These are phyloP conservation scores for Carposina sasakii DNA, from an alignment of 1,140 invertebrate genomes.

Conservation along the genomic window DNA sequence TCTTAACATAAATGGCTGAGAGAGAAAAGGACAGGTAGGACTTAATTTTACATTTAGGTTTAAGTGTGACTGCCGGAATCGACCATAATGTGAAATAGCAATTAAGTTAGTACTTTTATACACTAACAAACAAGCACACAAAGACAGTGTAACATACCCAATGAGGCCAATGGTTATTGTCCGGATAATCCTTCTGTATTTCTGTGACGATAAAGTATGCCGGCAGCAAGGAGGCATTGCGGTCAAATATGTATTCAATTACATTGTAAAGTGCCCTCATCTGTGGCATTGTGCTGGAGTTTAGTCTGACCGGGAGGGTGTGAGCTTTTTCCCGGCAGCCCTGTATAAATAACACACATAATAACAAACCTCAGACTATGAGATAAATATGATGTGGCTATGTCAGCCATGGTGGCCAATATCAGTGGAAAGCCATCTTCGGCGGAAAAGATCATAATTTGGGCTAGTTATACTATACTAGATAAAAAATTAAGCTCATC, in stretches of 20 bases:
- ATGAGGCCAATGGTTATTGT: conserved; percentile 88
- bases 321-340: conserved; percentile 90
- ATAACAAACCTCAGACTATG: conserved; percentile 6
- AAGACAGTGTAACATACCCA: conserved; percentile 78
- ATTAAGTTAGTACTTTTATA: too few relatives aligned
- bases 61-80: too few relatives aligned
- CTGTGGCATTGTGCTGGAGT: conserved; percentile 86
- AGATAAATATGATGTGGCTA: too few relatives aligned
- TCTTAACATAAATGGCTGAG: too few relatives aligned
- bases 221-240: conserved; percentile 92
- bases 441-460: too few relatives aligned
- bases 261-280: conserved; percentile 86
- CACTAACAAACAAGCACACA: background rate
- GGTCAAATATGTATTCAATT: conserved; percentile 91
- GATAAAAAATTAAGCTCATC: too few relatives aligned
- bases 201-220: conserved; percentile 97
- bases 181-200: conserved; percentile 89
- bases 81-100: too few relatives aligned
- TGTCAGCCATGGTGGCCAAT: too few relatives aligned
- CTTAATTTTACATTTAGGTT: too few relatives aligned
- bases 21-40: too few relatives aligned
- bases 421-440: too few relatives aligned
- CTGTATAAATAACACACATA: conserved; percentile 62
- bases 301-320: conserved; percentile 81
- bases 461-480: too few relatives aligned